phyloP scores from a whole-genome alignment of 2,888 invertebrate species.

The Amiota communis region DNA sequence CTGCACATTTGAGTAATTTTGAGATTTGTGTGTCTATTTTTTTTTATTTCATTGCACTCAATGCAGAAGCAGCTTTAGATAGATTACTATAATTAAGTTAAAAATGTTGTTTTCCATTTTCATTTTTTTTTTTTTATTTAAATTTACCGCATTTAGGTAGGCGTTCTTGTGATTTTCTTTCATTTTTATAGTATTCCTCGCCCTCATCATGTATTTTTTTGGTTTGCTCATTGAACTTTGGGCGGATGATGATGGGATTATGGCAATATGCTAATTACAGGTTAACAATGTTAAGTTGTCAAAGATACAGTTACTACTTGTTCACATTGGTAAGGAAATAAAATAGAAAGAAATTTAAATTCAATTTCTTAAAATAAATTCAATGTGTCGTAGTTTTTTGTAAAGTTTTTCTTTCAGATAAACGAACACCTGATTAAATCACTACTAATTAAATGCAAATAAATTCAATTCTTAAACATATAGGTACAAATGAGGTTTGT shows the following conservation, averaged over 20 bases:
- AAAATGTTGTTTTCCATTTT: conserved; percentile 7
- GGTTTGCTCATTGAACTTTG: background rate
- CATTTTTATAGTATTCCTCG: background rate
- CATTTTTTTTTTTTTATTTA: too few relatives aligned
- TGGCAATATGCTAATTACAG: background rate
- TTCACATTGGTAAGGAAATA: too few relatives aligned
- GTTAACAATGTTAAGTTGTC: background rate
- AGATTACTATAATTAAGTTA: conserved; percentile 23
- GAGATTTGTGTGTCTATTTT: background rate
- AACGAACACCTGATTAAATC: conserved; percentile 12
- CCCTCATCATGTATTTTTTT: background rate
- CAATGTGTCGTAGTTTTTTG: too few relatives aligned
- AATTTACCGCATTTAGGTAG: background rate
- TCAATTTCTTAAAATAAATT: too few relatives aligned
- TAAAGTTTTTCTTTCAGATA: too few relatives aligned
- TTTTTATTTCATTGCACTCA: background rate
- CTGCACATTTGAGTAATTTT: background rate
- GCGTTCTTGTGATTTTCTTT: background rate
- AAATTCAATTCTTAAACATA: background rate
- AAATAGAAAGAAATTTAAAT: too few relatives aligned
- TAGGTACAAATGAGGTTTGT: conserved; percentile 21
- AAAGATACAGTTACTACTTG: too few relatives aligned
- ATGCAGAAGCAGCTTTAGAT: background rate
- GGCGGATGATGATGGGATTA: background rate
- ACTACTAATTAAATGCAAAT: conserved; percentile 2